Conservation (phyloP, 2,888 invertebrate genomes). For the Dermolepida albohirtum region DNA sequence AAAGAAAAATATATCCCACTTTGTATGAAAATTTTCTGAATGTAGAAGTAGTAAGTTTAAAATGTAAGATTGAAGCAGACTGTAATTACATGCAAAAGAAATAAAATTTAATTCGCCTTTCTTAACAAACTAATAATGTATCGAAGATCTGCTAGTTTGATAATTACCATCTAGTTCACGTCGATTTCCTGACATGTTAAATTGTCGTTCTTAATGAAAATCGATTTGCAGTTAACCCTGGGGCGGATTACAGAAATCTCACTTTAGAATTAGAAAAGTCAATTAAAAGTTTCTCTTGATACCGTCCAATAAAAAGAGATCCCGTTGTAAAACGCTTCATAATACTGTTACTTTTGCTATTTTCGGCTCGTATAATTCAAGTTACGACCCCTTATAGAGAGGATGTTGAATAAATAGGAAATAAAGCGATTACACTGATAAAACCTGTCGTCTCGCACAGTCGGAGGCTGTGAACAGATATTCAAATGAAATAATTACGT, state of each 20-base stretch:
- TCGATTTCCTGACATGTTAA: constrained; percentile 45
- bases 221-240: constrained; percentile 43
- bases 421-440: constrained; percentile 8
- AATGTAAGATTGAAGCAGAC: not conserved
- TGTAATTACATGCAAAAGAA: no score
- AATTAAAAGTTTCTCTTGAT: constrained; percentile 49
- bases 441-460: not conserved
- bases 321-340: constrained; percentile 22
- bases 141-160: not conserved
- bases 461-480: not conserved
- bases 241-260: constrained; percentile 23
- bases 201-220: constrained; percentile 49
- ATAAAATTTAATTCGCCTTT: not conserved
- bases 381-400: no score
- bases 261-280: constrained; percentile 50
- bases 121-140: constrained; percentile 4
- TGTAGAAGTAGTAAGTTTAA: not conserved
- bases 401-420: not conserved
- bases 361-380: not conserved
- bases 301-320: constrained; percentile 27
- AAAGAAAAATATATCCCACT: not conserved
- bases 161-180: constrained; percentile 47
- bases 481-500: constrained; percentile 5
- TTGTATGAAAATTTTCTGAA: not conserved
- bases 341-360: constrained; percentile 17